Percentiles rank a stretch among this genome's conserved stretches.
Evolutionary conservation across 1,140 invertebrate species (phyloP).

Genomic region (Lepidurus packardi): DNA sequence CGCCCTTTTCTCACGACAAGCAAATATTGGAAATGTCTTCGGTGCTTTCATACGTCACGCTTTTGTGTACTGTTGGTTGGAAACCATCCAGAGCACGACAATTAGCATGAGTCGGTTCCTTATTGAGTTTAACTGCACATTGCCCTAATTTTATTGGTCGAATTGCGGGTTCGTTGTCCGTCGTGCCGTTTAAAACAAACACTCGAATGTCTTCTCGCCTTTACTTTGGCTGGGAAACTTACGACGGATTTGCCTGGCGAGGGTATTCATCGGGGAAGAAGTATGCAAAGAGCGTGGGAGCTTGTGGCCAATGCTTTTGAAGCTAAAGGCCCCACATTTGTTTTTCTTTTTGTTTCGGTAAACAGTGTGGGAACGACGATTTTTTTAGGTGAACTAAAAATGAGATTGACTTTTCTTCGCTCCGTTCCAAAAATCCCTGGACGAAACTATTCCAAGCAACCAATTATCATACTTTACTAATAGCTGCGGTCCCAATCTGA

Average conservation of each 20-base stretch:
- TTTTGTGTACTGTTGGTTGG: background rate
- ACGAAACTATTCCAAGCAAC: background rate
- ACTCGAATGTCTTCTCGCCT: background rate
- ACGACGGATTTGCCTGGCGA: background rate
- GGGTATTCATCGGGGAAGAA: background rate
- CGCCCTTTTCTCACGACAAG: constrained; percentile 20
- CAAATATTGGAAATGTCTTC: background rate
- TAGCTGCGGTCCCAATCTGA: background rate
- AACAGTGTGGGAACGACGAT: background rate
- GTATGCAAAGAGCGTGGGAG: constrained; percentile 17
- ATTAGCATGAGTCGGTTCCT: background rate
- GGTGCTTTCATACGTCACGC: background rate
- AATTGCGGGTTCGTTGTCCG: background rate
- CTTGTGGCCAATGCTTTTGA: constrained; percentile 10
- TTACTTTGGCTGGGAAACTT: background rate
- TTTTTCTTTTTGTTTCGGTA: background rate
- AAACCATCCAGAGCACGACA: background rate
- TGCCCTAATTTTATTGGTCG: background rate
- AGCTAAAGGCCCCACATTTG: background rate
- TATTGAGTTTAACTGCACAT: background rate
- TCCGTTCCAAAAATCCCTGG: background rate
- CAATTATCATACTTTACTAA: background rate
- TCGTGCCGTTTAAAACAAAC: background rate
- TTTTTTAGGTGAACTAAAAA: background rate
- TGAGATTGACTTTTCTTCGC: background rate